These are phyloP conservation scores for Tetheella fluctuosa DNA, from an alignment of 2,888 invertebrate species.

Conservation along the genomic window DNA sequence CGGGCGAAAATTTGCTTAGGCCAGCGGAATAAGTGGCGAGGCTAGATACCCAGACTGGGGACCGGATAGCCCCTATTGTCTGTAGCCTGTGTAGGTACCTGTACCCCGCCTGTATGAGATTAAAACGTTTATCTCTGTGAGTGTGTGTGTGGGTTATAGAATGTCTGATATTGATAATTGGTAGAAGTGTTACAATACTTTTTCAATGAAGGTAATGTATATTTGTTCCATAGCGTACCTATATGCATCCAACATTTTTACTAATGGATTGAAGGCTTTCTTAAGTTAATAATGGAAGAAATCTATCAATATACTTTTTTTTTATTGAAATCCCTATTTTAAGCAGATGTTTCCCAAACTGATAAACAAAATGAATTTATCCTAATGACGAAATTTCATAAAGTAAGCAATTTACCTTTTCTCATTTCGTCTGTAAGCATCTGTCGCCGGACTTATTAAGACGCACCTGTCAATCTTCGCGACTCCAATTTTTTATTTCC, in stretches of 20 bases:
- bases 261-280: too few relatives aligned
- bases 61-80: constrained; percentile 40
- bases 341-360: constrained; percentile 1
- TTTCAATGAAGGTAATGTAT: too few relatives aligned
- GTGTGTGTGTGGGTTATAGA: constrained; percentile 12
- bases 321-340: not conserved
- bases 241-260: too few relatives aligned
- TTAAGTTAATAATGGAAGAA: too few relatives aligned
- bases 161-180: constrained; percentile 10
- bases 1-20: constrained; percentile 83
- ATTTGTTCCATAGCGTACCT: too few relatives aligned
- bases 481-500: constrained; percentile 71
- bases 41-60: constrained; percentile 63
- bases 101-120: constrained; percentile 67
- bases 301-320: not conserved
- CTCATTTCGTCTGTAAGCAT: constrained; percentile 74
- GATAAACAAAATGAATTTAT: constrained; percentile 19
- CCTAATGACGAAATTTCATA: constrained; percentile 47
- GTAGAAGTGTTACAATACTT: too few relatives aligned
- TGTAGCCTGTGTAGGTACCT: constrained; percentile 19
- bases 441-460: constrained; percentile 80
- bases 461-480: constrained; percentile 83
- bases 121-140: constrained; percentile 38
- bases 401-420: constrained; percentile 77
- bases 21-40: constrained; percentile 79